phyloP scores from a whole-genome alignment of 2,797 vertebrate species.

The Scolopax bukidnonensis region DNA sequence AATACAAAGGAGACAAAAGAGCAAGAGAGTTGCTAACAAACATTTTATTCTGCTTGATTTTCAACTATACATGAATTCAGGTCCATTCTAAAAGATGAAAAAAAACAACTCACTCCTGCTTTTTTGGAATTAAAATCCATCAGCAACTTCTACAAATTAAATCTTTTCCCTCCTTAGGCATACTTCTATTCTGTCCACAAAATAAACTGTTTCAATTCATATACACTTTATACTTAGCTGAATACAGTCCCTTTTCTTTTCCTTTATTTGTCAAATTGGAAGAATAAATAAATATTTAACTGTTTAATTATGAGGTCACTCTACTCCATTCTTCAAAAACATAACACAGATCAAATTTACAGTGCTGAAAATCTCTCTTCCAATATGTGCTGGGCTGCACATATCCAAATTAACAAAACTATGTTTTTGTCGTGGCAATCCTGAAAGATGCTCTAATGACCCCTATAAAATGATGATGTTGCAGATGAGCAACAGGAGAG shows the following conservation, averaged over 20 bases:
- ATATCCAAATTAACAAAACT: not conserved
- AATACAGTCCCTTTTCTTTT: not conserved
- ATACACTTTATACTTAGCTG: not conserved
- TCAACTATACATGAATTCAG: not conserved
- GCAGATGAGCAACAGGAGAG: not conserved
- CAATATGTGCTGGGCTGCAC: rapidly evolving
- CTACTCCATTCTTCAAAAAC: not conserved
- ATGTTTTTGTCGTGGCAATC: not conserved
- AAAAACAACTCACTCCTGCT: rapidly evolving
- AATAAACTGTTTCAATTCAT: not conserved
- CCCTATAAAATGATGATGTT: rapidly evolving
- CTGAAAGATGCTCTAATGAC: not conserved
- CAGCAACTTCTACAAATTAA: not conserved
- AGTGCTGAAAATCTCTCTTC: not conserved
- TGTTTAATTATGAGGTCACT: not conserved
- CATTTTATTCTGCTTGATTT: not conserved
- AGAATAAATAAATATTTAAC: not conserved
- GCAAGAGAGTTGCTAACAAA: not conserved
- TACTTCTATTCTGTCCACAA: not conserved
- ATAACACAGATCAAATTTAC: not conserved
- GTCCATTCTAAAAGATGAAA: not conserved
- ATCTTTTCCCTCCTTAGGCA: not conserved
- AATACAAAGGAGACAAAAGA: not conserved
- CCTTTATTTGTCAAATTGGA: not conserved
- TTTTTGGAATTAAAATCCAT: not conserved